Evolutionary conservation across 2,797 vertebrate species (phyloP), one percentile per base, ranked within the genome.

Genomic region (Acipenser transmontanus): DNA sequence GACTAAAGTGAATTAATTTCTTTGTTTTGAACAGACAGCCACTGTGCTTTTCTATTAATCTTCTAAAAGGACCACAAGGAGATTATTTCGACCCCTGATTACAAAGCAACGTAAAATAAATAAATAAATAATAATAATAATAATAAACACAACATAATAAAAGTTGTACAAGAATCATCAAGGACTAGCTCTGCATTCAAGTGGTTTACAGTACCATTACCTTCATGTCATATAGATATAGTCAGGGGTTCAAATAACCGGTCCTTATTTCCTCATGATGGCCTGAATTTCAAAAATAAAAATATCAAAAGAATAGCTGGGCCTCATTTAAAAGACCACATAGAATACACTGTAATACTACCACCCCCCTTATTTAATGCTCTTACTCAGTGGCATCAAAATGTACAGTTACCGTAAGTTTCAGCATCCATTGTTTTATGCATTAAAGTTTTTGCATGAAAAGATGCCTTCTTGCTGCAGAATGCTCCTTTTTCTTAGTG

Each of bases 271-370:
- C 89, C 87, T 91, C 85, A 90, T 89, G 87, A 88, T 87, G 77
- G 85, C 89, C 89, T 90, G 88, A 91, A 89, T 90, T 84, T 90
- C 87, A 91, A 89, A 91, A 84, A 91, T 91, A 91, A 86, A 91
- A 63, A 76, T 81, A 87, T 87, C 87, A 89, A 34, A 88, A 86
- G 85, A 84, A 84, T 82, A 83, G 85, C 85, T 80, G 84, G 85
- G 87, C 80, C 82, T 82, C 82, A 80, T 82, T 83, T 72, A 68
- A 79, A 34, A 87, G 83, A 86, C 84, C 87, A 89, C 81, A 85
- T 80, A 81, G 82, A 83, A 85, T 81, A 85, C 82, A 88, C 81
- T 84, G 82, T 80, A 87, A 85, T 74, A 85, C 77, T 34, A 34
- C 34, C 34, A 34, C 34, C 34, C 34, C 34, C 34, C 34, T 34